phyloP scores from a whole-genome alignment of 2,888 invertebrate genomes.

The Cybosia mesomella region DNA sequence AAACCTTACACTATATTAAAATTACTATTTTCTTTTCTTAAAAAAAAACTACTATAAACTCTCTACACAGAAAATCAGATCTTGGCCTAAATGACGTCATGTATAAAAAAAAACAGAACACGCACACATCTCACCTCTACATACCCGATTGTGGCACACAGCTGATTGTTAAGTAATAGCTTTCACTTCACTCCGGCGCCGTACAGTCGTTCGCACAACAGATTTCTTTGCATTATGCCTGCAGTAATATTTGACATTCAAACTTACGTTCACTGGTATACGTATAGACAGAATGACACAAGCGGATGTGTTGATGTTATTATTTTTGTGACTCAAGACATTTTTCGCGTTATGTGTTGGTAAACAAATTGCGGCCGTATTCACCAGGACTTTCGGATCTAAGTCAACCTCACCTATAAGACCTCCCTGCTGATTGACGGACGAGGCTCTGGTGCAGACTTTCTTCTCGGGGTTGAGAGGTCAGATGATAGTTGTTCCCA shows the following conservation, averaged over 20 bases:
- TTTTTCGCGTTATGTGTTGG: neutral
- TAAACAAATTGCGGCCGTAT: neutral
- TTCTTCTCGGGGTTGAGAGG: too few relatives aligned
- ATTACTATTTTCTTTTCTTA: too few relatives aligned
- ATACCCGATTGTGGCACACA: slow-evolving; percentile 48
- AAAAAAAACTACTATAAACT: neutral
- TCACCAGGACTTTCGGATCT: neutral
- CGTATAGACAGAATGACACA: neutral
- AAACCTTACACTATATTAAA: neutral
- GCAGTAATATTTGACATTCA: slow-evolving; percentile 8
- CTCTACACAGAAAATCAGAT: neutral
- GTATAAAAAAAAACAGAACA: slow-evolving; percentile 3
- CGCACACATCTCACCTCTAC: neutral
- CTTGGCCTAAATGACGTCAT: slow-evolving; percentile 22
- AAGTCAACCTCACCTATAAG: neutral
- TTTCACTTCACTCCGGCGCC: slow-evolving; percentile 63
- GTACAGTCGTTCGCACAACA: slow-evolving; percentile 33
- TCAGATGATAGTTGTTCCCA: too few relatives aligned
- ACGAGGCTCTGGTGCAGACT: too few relatives aligned
- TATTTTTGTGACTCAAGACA: neutral
- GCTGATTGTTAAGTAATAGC: slow-evolving; percentile 63
- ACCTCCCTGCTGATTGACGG: too few relatives aligned
- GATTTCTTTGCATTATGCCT: slow-evolving; percentile 16
- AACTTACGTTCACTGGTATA: slow-evolving; percentile 15
- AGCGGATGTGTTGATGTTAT: slow-evolving; percentile 1